Conservation (phyloP, 2,113 vertebrate genomes). For the Charina bottae region DNA sequence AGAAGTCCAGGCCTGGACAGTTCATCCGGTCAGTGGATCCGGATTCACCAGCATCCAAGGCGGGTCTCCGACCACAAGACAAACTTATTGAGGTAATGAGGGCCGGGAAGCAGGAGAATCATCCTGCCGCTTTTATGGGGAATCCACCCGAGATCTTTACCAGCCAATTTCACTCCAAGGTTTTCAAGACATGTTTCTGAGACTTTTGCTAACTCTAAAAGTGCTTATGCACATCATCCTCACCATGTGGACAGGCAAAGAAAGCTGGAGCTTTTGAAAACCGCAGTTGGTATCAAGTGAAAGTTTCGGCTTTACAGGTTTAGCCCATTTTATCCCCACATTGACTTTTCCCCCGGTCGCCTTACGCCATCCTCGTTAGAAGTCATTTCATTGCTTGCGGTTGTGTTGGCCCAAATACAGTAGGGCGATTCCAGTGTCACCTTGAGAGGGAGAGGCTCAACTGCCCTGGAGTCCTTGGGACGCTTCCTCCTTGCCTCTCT, state of each 20-base stretch:
- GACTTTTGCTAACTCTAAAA: background rate
- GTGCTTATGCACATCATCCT: background rate
- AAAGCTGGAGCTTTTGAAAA: no score
- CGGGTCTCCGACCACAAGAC: slow-evolving; percentile 86
- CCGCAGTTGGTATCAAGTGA: background rate
- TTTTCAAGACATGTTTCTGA: background rate
- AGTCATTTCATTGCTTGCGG: no score
- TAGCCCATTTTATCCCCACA: background rate
- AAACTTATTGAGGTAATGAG: slow-evolving; percentile 85
- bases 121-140: background rate
- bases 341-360: no score
- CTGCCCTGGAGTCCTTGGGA: no score
- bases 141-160: background rate
- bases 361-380: no score
- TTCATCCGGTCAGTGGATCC: slow-evolving; percentile 91
- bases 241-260: background rate
- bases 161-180: no score
- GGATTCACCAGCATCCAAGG: slow-evolving; percentile 79
- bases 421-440: no score
- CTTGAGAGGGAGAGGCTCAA: no score
- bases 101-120: background rate
- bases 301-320: background rate
- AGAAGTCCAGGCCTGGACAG: slow-evolving; percentile 86
- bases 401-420: no score
- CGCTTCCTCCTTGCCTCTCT: no score